Percentiles rank a stretch among this genome's conserved stretches.
These are phyloP conservation scores for Halcyon senegalensis DNA, from an alignment of 2,113 vertebrate genomes.

Conservation along the genomic window DNA sequence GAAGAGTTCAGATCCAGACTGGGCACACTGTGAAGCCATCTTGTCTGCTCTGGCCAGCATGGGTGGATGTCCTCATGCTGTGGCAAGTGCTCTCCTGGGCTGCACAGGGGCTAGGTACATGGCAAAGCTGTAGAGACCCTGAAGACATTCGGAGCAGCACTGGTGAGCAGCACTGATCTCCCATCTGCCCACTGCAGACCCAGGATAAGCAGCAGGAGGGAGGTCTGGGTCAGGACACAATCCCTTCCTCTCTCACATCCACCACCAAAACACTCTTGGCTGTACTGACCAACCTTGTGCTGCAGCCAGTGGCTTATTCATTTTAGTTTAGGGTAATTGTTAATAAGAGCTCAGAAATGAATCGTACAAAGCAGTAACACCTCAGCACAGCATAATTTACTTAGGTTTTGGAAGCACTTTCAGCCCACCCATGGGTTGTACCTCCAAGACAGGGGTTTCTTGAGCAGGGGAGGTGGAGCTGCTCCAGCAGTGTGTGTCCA, in stretches of 20 bases:
- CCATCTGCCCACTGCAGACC: not conserved
- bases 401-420: not conserved
- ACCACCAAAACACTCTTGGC: not conserved
- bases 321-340: not conserved
- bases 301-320: not conserved
- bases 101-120: not conserved
- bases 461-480: not conserved
- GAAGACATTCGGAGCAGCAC: not conserved
- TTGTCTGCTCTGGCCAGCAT: not conserved
- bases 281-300: not conserved
- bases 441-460: not conserved
- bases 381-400: not conserved
- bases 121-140: not conserved
- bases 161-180: accelerated
- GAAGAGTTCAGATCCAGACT: not conserved
- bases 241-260: not conserved
- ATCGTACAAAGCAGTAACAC: not conserved
- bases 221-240: not conserved
- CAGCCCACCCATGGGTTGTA: accelerated
- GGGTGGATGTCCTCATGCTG: accelerated
- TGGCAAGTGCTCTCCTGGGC: not conserved
- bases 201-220: not conserved
- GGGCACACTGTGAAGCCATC: not conserved
- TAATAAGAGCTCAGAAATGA: not conserved
- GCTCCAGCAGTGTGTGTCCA: not conserved